Conservation (phyloP, 2,888 invertebrate genomes). For the Tanytarsus gracilentus region DNA sequence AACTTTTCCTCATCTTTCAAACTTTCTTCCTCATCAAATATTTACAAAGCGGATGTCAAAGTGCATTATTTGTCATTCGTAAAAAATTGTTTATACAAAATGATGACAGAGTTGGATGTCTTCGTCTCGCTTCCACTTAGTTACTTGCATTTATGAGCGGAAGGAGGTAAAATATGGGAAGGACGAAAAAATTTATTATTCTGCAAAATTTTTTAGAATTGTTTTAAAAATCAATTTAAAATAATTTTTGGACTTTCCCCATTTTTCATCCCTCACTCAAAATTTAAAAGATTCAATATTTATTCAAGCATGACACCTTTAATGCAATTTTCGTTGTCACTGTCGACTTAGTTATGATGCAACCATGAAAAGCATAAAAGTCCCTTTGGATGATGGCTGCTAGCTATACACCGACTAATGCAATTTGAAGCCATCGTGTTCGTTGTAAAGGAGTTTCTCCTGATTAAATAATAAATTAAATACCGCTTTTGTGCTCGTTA, state of each 20-base stretch:
- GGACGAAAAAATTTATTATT: too few relatives aligned
- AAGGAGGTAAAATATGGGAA: too few relatives aligned
- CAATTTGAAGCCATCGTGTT: too few relatives aligned
- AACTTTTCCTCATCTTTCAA: neutral
- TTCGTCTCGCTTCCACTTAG: neutral
- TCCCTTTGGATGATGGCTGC: too few relatives aligned
- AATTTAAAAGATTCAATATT: neutral
- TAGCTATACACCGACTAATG: too few relatives aligned
- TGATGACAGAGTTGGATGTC: neutral
- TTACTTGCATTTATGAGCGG: neutral
- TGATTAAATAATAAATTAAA: constrained; percentile 26
- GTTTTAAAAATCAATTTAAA: too few relatives aligned
- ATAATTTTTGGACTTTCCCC: too few relatives aligned
- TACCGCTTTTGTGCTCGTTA: constrained; percentile 13
- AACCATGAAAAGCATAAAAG: constrained; percentile 15
- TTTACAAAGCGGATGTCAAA: constrained; percentile 20
- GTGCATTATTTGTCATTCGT: constrained; percentile 9
- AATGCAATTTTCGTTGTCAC: neutral
- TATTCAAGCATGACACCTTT: constrained; percentile 9
- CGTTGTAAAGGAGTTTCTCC: constrained; percentile 6
- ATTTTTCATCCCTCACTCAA: too few relatives aligned
- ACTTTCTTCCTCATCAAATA: constrained; percentile 9
- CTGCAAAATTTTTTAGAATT: too few relatives aligned
- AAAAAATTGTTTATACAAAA: neutral
- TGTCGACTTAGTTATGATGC: neutral